Evolutionary conservation across 2,113 vertebrate genomes (phyloP), one percentile per base, ranked within the genome.

Genomic region (Oncorhynchus tshawytscha): DNA sequence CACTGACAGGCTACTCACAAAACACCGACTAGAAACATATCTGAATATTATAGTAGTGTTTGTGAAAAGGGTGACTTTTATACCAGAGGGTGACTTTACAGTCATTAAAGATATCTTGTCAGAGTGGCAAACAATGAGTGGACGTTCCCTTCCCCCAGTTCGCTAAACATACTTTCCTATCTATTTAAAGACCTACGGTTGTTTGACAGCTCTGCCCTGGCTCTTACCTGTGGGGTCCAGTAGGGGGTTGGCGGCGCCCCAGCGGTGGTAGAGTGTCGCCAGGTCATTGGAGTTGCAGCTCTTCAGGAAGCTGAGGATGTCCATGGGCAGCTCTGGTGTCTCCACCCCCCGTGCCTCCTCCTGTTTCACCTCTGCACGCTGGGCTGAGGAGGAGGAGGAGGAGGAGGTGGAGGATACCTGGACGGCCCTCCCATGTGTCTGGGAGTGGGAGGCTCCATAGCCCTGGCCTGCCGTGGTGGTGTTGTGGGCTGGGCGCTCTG

Each of bases 231-330:
- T 82, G 16, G 95, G 95, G 86, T 97, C 95, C 76, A 95, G 60
- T 72, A 94, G 86, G 2, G 94, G 92, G 66, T 91, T 93, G 83
- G 92, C 88, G 54, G 94, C 91, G 34, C 95, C 94, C 92, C 96
- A 98, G 91, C 95, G 94, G 83, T 96, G 96, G 92, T 96, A 98
- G 59, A 97, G 90, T 0, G 94, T 88, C 49, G 95, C 95, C 45
- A 97, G 90, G 82, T 98, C 96, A 84, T 96, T 95, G 84, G 96
- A 94, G 93, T 94, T 96, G 93, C 95, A 96, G 12, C 95, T 95
- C 90, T 96, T 96, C 60, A 97, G 95, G 85, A 96, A 94, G 87
- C 89, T 91, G 74, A 97, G 93, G 88, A 96, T 82, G 76, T 96
- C 95, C 76, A 92, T 72, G 70, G 85, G 92, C 79, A 93, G 95